A percentile compares a stretch with the other conserved stretches of the same genome.
phyloP scores from a whole-genome alignment of 2,797 vertebrate genomes.

The Schizothorax lantsangensis region DNA sequence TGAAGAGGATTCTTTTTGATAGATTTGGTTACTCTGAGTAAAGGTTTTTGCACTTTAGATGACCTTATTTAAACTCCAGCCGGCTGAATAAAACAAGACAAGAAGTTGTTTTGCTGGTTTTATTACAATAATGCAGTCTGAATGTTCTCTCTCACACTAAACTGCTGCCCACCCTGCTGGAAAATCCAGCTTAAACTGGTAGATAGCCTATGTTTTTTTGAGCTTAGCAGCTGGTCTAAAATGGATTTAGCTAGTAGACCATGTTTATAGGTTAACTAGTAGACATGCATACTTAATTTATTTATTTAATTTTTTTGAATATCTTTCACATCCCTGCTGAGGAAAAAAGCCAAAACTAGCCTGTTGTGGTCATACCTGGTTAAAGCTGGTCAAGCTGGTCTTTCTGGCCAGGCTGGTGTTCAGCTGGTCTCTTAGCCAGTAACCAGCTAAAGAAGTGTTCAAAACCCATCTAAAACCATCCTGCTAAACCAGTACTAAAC shows the following conservation, averaged over 20 bases:
- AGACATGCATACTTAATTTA: too few relatives aligned
- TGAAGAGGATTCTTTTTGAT: neutral
- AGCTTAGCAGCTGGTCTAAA: neutral
- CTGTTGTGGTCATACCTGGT: neutral
- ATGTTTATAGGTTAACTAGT: neutral
- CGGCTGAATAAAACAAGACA: neutral
- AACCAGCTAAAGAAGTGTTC: neutral
- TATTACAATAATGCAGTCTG: neutral
- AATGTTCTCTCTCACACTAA: neutral
- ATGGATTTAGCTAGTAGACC: neutral
- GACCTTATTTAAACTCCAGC: neutral
- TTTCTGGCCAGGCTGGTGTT: neutral
- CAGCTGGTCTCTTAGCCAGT: neutral
- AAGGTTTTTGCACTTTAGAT: conserved; percentile 1
- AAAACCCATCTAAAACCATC: neutral
- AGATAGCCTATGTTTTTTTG: too few relatives aligned
- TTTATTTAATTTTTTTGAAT: neutral
- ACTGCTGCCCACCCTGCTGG: neutral
- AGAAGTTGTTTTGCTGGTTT: neutral
- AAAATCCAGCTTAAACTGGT: neutral
- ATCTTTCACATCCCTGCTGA: neutral
- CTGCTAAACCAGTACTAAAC: neutral
- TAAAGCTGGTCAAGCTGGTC: neutral
- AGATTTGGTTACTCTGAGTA: neutral
- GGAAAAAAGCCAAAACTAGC: neutral